phyloP scores from a whole-genome alignment of 2,113 vertebrate species.

The Uropsilus gracilis region DNA sequence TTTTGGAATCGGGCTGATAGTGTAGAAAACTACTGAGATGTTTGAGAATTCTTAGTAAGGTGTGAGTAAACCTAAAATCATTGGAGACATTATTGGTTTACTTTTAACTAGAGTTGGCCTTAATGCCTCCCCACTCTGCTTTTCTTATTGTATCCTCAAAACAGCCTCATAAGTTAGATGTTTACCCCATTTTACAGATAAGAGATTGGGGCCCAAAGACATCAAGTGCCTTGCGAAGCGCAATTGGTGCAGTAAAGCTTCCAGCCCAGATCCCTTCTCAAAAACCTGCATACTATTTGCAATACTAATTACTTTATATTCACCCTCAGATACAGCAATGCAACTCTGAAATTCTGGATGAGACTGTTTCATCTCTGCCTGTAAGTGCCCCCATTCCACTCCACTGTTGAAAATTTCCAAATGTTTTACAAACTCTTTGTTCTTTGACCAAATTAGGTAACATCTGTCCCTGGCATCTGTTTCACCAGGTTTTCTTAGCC shows the following conservation, averaged over 20 bases:
- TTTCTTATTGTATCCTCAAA: background rate
- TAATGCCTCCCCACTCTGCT: background rate
- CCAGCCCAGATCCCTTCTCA: background rate
- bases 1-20: background rate
- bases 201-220: background rate
- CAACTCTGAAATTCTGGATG: background rate
- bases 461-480: constrained; percentile 53
- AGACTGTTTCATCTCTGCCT: background rate
- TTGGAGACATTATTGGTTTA: background rate
- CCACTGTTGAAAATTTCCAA: background rate
- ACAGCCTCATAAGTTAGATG: background rate
- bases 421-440: constrained; percentile 44
- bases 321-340: background rate
- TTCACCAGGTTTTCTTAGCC: constrained; percentile 62
- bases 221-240: background rate
- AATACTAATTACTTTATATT: background rate
- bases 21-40: background rate
- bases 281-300: background rate
- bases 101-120: background rate
- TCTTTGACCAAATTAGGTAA: constrained; percentile 74
- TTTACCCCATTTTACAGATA: background rate
- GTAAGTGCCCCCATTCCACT: background rate
- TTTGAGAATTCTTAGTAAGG: constrained; percentile 10
- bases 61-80: background rate
- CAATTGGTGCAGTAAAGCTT: background rate